A percentile compares a stretch with the other conserved stretches of the same genome.
These are phyloP conservation scores for Acrocephalus scirpaceus DNA, from an alignment of 2,797 vertebrate species.

Conservation along the genomic window DNA sequence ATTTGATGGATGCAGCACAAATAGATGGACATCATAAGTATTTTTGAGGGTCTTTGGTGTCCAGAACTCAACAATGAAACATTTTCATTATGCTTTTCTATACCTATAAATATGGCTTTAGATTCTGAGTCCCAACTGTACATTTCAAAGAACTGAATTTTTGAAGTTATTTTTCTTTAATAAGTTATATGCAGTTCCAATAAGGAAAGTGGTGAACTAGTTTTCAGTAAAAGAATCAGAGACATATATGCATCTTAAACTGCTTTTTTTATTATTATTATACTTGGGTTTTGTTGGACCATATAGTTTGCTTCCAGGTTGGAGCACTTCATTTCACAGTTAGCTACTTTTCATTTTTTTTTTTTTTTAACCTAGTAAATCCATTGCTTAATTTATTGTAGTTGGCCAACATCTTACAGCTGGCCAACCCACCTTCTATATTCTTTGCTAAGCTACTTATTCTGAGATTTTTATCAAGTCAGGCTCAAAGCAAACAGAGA, in stretches of 20 bases:
- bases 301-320: neutral
- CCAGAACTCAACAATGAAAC: neutral
- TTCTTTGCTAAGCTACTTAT: neutral
- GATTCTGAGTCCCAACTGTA: neutral
- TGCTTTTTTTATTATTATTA: too few species aligned
- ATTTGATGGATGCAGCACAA: neutral
- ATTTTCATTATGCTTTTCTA: neutral
- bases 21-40: neutral
- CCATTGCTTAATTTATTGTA: neutral
- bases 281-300: neutral
- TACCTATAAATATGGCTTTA: neutral
- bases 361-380: neutral
- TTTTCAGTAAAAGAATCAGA: neutral
- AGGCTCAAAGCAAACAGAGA: neutral
- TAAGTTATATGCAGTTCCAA: neutral
- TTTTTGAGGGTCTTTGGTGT: neutral
- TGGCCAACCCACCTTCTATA: neutral
- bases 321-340: neutral
- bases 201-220: neutral
- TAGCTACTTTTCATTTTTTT: accelerated
- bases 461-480: neutral
- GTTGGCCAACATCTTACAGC: neutral
- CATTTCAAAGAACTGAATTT: neutral
- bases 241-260: neutral
- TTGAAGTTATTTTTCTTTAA: neutral